phyloP scores from a whole-genome alignment of 1,140 invertebrate species.

The Drosophila sucinea region DNA sequence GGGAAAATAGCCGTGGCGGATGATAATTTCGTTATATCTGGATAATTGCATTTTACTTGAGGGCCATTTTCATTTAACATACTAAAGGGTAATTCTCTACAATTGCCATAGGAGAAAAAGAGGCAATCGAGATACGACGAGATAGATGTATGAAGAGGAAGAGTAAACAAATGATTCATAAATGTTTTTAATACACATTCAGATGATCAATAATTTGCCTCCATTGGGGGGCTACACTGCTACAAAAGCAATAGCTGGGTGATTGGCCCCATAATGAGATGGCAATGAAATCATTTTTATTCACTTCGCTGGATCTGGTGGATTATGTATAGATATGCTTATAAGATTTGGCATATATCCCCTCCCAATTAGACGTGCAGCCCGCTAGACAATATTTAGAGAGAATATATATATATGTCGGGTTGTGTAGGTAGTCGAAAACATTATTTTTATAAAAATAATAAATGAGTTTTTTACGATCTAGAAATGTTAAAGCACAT shows the following conservation, averaged over 20 bases:
- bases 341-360: too few relatives aligned
- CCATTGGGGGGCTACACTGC: constrained; percentile 3
- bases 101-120: constrained; percentile 13
- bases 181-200: constrained; percentile 28
- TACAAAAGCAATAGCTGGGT: neutral
- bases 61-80: constrained; percentile 31
- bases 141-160: constrained; percentile 15
- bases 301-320: too few relatives aligned
- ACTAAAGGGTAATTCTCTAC: constrained; percentile 40
- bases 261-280: neutral
- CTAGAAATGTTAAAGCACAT: too few relatives aligned
- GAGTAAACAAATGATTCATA: constrained; percentile 60
- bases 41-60: constrained; percentile 32
- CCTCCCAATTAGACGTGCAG: too few relatives aligned
- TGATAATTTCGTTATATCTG: constrained; percentile 18
- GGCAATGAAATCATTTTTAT: too few relatives aligned
- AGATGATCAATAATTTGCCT: constrained; percentile 45
- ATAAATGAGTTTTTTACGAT: too few relatives aligned
- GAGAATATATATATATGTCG: too few relatives aligned
- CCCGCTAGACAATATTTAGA: too few relatives aligned
- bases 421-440: too few relatives aligned
- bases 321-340: too few relatives aligned
- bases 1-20: neutral
- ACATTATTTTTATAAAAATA: too few relatives aligned
- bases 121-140: neutral